phyloP scores from a whole-genome alignment of 2,797 vertebrate genomes.

The Hephaestus fuliginosus region DNA sequence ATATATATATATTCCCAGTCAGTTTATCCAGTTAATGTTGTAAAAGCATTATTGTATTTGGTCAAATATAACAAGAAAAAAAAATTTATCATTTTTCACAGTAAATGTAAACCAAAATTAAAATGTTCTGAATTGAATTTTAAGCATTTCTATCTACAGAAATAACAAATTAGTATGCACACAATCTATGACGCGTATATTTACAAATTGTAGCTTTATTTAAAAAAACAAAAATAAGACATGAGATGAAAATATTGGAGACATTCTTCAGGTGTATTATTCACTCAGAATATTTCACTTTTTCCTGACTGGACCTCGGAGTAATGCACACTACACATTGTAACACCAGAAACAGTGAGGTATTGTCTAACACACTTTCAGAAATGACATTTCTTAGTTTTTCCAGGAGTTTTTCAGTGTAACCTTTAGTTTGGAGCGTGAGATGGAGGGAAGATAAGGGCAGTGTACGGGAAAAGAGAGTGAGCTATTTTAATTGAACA shows the following conservation, averaged over 20 bases:
- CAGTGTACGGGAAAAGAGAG: slow-evolving; percentile 43
- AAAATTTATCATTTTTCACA: background rate
- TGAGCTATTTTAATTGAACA: slow-evolving; percentile 82
- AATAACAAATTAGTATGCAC: background rate
- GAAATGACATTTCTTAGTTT: slow-evolving; percentile 72
- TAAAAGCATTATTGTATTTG: background rate
- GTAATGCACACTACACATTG: slow-evolving; percentile 23
- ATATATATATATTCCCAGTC: too few relatives aligned
- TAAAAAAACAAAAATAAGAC: background rate
- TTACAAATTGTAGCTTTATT: background rate
- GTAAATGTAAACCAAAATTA: background rate
- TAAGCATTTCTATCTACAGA: background rate
- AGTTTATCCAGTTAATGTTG: background rate
- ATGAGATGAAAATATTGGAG: slow-evolving; percentile 9
- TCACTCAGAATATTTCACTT: slow-evolving; percentile 12
- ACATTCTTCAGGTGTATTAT: slow-evolving; percentile 1
- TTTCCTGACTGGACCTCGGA: slow-evolving; percentile 26
- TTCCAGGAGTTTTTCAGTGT: slow-evolving; percentile 66
- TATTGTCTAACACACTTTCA: slow-evolving; percentile 57
- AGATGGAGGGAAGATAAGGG: slow-evolving; percentile 77
- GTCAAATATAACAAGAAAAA: background rate
- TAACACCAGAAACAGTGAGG: slow-evolving; percentile 44
- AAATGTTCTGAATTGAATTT: background rate
- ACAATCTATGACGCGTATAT: background rate
- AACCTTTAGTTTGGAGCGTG: slow-evolving; percentile 77